Base-by-base conservation (phyloP, 1,140 invertebrate genomes). In the Cydia splendana region DNA sequence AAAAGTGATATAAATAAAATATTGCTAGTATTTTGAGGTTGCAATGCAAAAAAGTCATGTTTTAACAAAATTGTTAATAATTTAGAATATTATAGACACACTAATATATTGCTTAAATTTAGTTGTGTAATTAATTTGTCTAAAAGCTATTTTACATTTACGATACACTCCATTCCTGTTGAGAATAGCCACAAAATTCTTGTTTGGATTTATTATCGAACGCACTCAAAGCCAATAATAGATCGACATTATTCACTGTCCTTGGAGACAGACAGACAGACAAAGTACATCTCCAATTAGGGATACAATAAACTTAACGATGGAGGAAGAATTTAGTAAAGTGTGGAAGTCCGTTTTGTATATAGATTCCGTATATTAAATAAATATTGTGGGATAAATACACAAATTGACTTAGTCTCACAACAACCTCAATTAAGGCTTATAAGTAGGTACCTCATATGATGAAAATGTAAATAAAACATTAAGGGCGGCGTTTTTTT, bases 221-320 rank as follows among this genome's bases (percentile, higher is more conserved):
- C 34, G 15, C 67, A 71, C n/a, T 38, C 34, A 71, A 71, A 10
- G 24, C 67, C 24, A 71, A 42, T 71, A 42, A 71, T 71, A 71
- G 65, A 34, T 18, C 10, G 30, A 28, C 67, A 71, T 71, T 71
- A 71, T 9, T 71, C 67, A 71, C 30, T 71, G 67, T 71, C 67
- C n/a, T 18, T 71, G 6, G 34, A 71, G 67, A 71, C 67, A 71
- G 67, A 53, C 67, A 71, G 67, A 71, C 67, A 45, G 67, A 71
- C 65, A 67, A 67, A 67, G 30, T 71, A 20, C 67, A 42, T 42
- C 38, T 71, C 34, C 67, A 71, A 38, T 71, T 71, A 71, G 34
- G 38, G 34, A 45, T 42, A 71, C 34, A 38, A 38, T n/a, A 18
- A 71, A 38, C 34, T 7, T 34, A 71, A 71, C 18, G 67, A 62